These are phyloP conservation scores for Pseudochirops cupreus DNA, from an alignment of 2,797 vertebrate species.

Conservation along the genomic window DNA sequence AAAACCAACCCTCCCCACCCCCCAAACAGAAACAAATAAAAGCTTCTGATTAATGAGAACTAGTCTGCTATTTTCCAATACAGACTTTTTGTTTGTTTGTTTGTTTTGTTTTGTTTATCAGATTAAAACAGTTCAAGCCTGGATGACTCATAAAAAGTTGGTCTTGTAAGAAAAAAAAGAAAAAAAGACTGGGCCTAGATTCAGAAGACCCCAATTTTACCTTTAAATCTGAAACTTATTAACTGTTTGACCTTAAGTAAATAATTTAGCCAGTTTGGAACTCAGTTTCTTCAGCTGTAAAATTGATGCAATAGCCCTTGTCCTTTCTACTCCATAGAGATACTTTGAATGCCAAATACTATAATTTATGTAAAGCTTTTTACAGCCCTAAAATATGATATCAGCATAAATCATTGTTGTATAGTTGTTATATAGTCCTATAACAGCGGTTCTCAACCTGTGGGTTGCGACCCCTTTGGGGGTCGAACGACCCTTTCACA, in stretches of 20 bases:
- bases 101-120: neutral
- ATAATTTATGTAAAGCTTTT: neutral
- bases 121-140: neutral
- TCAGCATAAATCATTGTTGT: neutral
- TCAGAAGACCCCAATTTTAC: neutral
- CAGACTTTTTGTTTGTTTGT: neutral
- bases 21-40: neutral
- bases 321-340: neutral
- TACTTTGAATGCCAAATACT: neutral
- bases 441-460: too few species aligned
- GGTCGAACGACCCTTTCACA: too few species aligned
- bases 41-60: neutral
- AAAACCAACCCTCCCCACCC: rapidly evolving
- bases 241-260: neutral
- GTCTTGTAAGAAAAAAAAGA: neutral
- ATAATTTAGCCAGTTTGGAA: neutral
- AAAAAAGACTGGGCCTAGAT: neutral
- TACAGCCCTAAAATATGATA: neutral
- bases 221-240: neutral
- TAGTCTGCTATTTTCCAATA: neutral
- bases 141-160: neutral
- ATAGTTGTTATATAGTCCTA: neutral
- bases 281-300: neutral
- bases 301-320: neutral
- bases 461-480: too few species aligned